phyloP scores from a whole-genome alignment of 2,113 vertebrate genomes.

The Eclectus roratus region DNA sequence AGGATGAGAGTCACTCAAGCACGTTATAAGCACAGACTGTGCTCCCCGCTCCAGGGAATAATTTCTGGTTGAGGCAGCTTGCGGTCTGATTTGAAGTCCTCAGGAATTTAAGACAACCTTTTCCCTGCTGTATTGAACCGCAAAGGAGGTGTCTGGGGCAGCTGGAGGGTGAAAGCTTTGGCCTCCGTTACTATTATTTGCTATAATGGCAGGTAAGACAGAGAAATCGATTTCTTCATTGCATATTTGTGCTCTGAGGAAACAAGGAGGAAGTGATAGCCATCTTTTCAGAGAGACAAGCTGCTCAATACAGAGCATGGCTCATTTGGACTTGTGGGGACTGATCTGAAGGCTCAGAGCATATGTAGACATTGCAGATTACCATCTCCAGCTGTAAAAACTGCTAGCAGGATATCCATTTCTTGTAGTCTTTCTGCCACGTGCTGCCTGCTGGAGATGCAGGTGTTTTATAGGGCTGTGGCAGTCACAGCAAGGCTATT shows the following conservation, averaged over 20 bases:
- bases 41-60: accelerated
- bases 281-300: background rate
- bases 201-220: background rate
- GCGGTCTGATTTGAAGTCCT: background rate
- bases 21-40: background rate
- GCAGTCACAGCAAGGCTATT: background rate
- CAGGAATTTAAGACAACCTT: background rate
- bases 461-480: background rate
- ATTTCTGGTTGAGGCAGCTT: background rate
- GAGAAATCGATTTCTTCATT: background rate
- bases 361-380: background rate
- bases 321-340: background rate
- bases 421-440: background rate
- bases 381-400: background rate
- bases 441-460: accelerated
- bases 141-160: background rate
- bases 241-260: background rate
- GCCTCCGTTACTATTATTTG: background rate
- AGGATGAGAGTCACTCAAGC: background rate
- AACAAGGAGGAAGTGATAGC: background rate
- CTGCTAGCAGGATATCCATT: background rate
- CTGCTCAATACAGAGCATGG: accelerated
- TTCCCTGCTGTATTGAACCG: accelerated
- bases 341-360: background rate
- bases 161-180: background rate